Evolutionary conservation across 2,888 invertebrate genomes (phyloP).

Genomic region (Lamellibrachia columna): DNA sequence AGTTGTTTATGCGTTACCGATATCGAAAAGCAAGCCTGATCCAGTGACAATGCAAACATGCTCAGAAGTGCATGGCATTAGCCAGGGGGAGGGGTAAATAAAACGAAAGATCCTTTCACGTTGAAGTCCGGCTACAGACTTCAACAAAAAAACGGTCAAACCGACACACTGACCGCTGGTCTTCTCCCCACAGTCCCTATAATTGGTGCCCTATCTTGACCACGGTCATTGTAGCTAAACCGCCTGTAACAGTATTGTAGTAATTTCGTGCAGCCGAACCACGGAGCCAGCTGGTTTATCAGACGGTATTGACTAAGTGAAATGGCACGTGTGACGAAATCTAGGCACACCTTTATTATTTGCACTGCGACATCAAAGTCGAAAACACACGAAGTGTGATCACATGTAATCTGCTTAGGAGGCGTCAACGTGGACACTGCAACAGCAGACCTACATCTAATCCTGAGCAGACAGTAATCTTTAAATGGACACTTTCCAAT

Average conservation of each 20-base stretch:
- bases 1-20: not conserved
- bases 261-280: not conserved
- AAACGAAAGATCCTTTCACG: not conserved
- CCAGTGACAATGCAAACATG: not conserved
- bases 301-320: not conserved
- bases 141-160: constrained; percentile 1
- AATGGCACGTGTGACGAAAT: not conserved
- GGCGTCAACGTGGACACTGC: not conserved
- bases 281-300: not conserved
- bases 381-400: not conserved
- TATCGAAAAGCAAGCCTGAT: not conserved
- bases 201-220: not conserved
- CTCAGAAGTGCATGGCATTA: not conserved
- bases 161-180: not conserved
- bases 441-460: not conserved
- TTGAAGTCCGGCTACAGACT: not conserved
- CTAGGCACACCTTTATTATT: not conserved
- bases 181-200: not conserved
- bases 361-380: not conserved
- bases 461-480: not conserved
- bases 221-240: not conserved
- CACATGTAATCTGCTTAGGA: constrained; percentile 9
- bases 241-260: not conserved
- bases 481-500: not conserved
- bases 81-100: not conserved